Evolutionary conservation across 2,888 invertebrate species (phyloP), one percentile per base, ranked within the genome.

Genomic region (Diplazon laetatorius): DNA sequence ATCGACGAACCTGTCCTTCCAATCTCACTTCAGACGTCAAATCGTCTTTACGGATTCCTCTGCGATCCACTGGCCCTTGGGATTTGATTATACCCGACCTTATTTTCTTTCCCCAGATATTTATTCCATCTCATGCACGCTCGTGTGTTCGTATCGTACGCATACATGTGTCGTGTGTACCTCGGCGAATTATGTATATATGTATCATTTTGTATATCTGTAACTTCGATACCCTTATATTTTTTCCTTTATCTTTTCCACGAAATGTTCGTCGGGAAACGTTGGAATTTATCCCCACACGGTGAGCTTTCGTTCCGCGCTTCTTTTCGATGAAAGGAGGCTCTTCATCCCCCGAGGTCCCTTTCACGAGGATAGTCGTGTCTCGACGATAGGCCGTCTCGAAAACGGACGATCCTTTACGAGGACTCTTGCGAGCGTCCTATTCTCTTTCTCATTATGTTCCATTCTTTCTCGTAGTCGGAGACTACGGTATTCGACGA

Each of bases 381-480:
- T 30, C 30, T 30, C 30, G 30, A 30, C 4, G 30, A 30, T 30
- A 30, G 81, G 50, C 80, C 77, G 78, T 80, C 80, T 68, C 71
- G 60, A 72, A 75, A 82, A 69, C 83, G 81, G 83, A 81, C 82
- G 79, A 80, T 80, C 79, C 78, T 82, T 83, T 82, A 82, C 81
- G 80, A 77, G 75, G 57, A 42, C 55, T 76, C 78, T 44, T 59
- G 72, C 35, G 30, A 55, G 30, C 35, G n/a, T 74, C 52, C 57
- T 59, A 52, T 57, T 75, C 35, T 39, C 50, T 42, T 30, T 30
- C 42, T 14, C 18, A 14, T 62, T 59, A 46, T 20, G 44, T 25
- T 20, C 0, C 52, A 66, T 68, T 16, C 57, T 44, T 50, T 14
- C 18, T 44, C 9, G 12, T 14, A 37, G 50, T 16, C 22, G 39